Evolutionary conservation across 1,140 invertebrate species (phyloP).

Genomic region (Heliconius himera): DNA sequence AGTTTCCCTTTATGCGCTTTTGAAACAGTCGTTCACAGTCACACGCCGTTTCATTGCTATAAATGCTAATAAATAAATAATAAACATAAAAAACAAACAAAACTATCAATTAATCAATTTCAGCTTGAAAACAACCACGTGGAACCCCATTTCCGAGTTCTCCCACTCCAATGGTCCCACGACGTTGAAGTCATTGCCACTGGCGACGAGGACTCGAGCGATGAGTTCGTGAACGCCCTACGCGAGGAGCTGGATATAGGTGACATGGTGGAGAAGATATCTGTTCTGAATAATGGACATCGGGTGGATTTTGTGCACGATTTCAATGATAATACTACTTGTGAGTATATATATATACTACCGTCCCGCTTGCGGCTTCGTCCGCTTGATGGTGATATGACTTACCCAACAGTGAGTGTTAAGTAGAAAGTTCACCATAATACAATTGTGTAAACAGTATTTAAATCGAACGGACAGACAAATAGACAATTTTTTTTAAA

Average conservation of each 20-base stretch:
- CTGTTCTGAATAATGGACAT: conserved; percentile 89
- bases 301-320: conserved; percentile 94
- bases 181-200: conserved; percentile 53
- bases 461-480: no score
- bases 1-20: no score
- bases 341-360: conserved; percentile 52
- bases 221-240: conserved; percentile 49
- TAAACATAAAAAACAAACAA: no score
- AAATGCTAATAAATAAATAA: no score
- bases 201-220: conserved; percentile 39
- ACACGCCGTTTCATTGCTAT: no score
- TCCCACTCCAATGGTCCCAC: conserved; percentile 54
- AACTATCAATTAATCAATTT: neutral
- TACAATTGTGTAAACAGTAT: no score
- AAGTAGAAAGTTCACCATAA: no score
- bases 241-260: conserved; percentile 65
- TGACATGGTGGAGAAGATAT: conserved; percentile 72
- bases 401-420: no score
- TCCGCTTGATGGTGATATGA: no score
- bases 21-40: no score
- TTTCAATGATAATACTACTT: conserved; percentile 91
- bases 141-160: conserved; percentile 41
- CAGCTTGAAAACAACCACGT: conserved; percentile 9
- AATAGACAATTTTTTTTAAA: no score
- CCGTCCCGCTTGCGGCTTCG: neutral